These are phyloP conservation scores for Eumerus sabulonum DNA, from an alignment of 2,888 invertebrate species.

Conservation along the genomic window DNA sequence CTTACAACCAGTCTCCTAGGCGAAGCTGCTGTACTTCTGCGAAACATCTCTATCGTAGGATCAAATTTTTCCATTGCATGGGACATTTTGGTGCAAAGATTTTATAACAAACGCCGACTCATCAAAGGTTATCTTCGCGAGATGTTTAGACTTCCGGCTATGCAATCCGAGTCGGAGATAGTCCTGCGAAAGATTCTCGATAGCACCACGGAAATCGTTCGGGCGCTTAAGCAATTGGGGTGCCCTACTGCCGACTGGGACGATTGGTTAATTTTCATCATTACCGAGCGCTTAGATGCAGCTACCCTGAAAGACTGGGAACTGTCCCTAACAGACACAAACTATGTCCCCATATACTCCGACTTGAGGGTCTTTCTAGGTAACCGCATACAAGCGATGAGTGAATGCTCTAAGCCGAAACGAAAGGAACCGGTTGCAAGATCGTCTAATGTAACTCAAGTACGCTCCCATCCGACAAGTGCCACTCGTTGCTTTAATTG, in stretches of 20 bases:
- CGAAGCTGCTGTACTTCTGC: constrained; percentile 30
- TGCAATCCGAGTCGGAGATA: not conserved
- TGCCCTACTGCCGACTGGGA: no score
- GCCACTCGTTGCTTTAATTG: not conserved
- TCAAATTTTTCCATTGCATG: constrained; percentile 43
- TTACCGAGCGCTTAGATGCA: no score
- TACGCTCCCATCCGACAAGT: not conserved
- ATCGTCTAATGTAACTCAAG: not conserved
- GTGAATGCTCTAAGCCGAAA: not conserved
- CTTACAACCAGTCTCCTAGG: constrained; percentile 40
- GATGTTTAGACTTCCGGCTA: constrained; percentile 29
- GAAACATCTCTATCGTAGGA: constrained; percentile 31
- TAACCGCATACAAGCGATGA: not conserved
- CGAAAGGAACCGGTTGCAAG: no score
- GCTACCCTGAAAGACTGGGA: not conserved
- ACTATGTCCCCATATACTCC: no score
- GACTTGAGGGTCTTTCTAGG: not conserved
- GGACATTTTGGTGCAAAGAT: constrained; percentile 45
- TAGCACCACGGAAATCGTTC: not conserved
- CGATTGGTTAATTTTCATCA: no score
- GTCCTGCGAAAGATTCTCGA: not conserved
- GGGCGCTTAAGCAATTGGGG: not conserved
- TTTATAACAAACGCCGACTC: constrained; percentile 51
- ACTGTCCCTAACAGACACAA: not conserved
- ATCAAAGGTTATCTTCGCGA: constrained; percentile 28